Evolutionary conservation across 2,113 vertebrate species (phyloP), one percentile per base, ranked within the genome.

Genomic region (Eclectus roratus): DNA sequence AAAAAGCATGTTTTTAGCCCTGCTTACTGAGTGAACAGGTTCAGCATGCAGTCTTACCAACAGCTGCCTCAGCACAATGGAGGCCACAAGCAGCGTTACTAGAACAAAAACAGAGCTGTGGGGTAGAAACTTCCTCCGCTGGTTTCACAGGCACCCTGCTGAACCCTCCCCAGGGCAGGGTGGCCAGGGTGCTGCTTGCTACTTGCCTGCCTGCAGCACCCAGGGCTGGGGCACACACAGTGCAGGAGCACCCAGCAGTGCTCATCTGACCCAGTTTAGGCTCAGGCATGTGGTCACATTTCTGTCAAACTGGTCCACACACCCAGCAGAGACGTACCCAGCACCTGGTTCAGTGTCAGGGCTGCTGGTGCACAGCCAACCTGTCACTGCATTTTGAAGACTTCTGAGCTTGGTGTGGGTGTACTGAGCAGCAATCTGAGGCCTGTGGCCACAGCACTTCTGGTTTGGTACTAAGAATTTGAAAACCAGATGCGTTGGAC

Each of bases 271-370:
- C 41, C 77, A 80, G n/a, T 80, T 91, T 39, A 53, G 80, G 68
- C 19, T 73, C 58, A 28, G 61, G 52, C 15, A 1, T 17, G 56
- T 7, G 68, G 49, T 63, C 83, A 61, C 9, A 1, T 69, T 92
- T 88, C 68, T 94, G 58, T 61, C 76, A 63, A 39, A 52, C 5
- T 0, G 2, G 27, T 52, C 72, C 50, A n/a, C 0, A 0, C 1
- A 3, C 28, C 21, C 7, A 2, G 8, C 0, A 0, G 37, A 90
- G 29, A 52, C n/a, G 68, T 29, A 80, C 52, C 50, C 17, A 88
- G 71, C 49, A 56, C 18, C 16, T 2, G 1, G 27, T 39, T 70
- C 37, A 44, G 60, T 12, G 6, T 6, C 60, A 69, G 50, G 56
- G 68, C 43, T 79, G 78, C 66, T 55, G 56, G 43, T 44, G 33